Evolutionary conservation across 1,140 invertebrate species (phyloP).

Genomic region (Macrobrachium rosenbergii): DNA sequence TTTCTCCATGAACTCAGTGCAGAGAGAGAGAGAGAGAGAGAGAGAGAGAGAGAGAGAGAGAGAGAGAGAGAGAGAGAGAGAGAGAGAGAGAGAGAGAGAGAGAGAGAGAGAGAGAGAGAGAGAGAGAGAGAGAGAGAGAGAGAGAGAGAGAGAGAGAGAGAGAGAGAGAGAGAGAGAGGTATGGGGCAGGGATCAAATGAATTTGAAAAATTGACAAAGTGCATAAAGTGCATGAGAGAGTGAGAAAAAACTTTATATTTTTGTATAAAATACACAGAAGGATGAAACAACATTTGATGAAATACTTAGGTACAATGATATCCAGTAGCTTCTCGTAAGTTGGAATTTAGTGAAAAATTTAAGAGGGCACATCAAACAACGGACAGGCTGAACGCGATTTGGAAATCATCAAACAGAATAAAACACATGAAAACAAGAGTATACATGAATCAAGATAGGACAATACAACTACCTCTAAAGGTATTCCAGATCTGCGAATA

Average conservation of each 20-base stretch:
- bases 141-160: neutral
- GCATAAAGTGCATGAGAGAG: neutral
- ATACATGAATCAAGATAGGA: no score
- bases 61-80: neutral
- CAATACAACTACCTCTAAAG: no score
- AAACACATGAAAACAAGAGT: no score
- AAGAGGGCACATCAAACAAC: no score
- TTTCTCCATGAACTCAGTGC: neutral
- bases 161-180: neutral
- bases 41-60: neutral
- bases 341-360: no score
- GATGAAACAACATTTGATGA: no score
- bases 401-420: no score
- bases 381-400: no score
- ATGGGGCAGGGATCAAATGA: neutral
- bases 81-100: neutral
- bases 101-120: neutral
- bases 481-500: no score
- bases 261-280: no score
- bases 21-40: neutral
- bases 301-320: no score
- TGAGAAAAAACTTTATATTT: neutral
- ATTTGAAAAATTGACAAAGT: conserved; percentile 14
- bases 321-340: no score
- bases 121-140: neutral